These are phyloP conservation scores for Drosophila vallismaia DNA, from an alignment of 2,888 invertebrate genomes.

Conservation along the genomic window DNA sequence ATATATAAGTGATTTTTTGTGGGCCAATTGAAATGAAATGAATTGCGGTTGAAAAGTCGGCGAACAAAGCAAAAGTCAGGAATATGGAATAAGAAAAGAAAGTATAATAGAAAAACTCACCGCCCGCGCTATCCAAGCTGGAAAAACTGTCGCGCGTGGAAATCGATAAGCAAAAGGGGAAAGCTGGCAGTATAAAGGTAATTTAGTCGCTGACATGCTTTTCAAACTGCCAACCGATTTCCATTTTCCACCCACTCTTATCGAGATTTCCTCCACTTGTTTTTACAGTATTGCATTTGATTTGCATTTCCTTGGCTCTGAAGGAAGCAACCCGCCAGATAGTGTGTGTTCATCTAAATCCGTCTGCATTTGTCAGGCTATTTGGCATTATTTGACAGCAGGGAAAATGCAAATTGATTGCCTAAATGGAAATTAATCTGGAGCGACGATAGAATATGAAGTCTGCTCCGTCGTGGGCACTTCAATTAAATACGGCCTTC, in stretches of 20 bases:
- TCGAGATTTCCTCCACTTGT: constrained; percentile 45
- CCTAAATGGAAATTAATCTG: constrained; percentile 32
- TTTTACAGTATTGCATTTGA: constrained; percentile 30
- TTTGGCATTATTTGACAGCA: constrained; percentile 31
- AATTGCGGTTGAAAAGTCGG: constrained; percentile 69
- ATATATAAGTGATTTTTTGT: constrained; percentile 7
- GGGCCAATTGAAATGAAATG: constrained; percentile 75
- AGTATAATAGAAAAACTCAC: constrained; percentile 6
- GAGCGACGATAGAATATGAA: background rate
- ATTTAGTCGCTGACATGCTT: constrained; percentile 76
- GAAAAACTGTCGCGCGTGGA: constrained; percentile 50
- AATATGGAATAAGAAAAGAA: constrained; percentile 28
- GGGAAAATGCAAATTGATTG: constrained; percentile 25
- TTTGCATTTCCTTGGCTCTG: constrained; percentile 44
- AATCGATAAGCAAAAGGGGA: constrained; percentile 59
- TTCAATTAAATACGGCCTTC: constrained; percentile 52
- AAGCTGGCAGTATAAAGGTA: constrained; percentile 55
- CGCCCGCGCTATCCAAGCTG: constrained; percentile 23
- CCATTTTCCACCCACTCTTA: constrained; percentile 49
- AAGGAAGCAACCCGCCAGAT: background rate
- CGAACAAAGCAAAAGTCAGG: constrained; percentile 57
- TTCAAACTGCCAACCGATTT: constrained; percentile 67
- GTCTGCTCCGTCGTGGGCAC: constrained; percentile 4
- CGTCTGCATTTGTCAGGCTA: constrained; percentile 30
- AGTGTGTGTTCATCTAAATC: constrained; percentile 16